Percentiles rank a stretch among this genome's conserved stretches.
Evolutionary conservation across 2,113 vertebrate species (phyloP).

Genomic region (Ochotona curzoniae): DNA sequence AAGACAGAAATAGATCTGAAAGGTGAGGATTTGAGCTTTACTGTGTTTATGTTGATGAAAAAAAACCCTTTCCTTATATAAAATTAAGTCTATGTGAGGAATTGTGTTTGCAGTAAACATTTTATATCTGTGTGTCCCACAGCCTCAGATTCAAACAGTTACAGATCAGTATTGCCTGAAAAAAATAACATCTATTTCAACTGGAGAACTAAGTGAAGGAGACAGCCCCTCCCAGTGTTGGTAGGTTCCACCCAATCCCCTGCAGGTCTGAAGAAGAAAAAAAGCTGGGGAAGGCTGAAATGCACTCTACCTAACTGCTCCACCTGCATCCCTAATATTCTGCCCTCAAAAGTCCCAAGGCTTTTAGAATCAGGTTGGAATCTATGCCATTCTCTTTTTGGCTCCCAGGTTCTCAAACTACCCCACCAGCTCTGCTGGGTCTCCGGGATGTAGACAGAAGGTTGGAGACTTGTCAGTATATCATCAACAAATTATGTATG

Average conservation of each 20-base stretch:
- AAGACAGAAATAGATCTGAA: not conserved
- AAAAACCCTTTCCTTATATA: not conserved
- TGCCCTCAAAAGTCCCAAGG: not conserved
- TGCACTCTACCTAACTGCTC: not conserved
- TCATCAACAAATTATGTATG: not conserved
- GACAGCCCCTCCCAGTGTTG: not conserved
- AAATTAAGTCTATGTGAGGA: conserved; percentile 23
- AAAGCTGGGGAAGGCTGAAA: not conserved
- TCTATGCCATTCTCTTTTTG: not conserved
- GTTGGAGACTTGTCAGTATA: no score
- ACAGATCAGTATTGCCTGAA: not conserved
- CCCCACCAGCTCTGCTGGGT: no score
- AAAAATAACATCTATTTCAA: not conserved
- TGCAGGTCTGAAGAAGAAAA: not conserved
- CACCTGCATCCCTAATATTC: not conserved
- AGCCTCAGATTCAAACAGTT: not conserved
- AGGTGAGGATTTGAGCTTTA: not conserved
- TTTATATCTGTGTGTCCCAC: not conserved
- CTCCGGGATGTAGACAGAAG: not conserved
- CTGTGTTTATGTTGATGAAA: not conserved
- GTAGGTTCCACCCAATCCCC: not conserved
- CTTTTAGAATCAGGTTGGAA: not conserved
- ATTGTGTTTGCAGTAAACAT: not conserved
- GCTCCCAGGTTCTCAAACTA: not conserved
- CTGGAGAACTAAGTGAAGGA: not conserved